Evolutionary conservation across 2,888 invertebrate genomes (phyloP).

Genomic region (Amiota mariae): DNA sequence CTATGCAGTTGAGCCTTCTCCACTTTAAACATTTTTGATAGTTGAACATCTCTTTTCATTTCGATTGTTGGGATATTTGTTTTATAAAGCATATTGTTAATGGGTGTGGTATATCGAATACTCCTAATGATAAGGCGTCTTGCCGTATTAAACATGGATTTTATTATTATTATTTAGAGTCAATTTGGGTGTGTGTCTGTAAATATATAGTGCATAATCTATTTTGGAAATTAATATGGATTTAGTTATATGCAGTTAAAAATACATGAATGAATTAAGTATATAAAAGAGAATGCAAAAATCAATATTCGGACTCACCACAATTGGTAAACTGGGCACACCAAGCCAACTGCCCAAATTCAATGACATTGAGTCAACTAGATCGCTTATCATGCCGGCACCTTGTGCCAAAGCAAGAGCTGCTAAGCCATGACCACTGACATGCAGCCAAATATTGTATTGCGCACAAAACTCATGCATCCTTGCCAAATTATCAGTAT

Average conservation of each 20-base stretch:
- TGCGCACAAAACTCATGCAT: slow-evolving; percentile 85
- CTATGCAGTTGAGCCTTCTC: too few species aligned
- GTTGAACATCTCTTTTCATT: too few species aligned
- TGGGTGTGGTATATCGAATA: too few species aligned
- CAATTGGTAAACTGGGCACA: slow-evolving; percentile 90
- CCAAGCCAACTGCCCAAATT: slow-evolving; percentile 93
- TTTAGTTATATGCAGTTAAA: background rate
- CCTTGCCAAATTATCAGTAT: slow-evolving; percentile 84
- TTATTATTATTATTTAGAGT: too few species aligned
- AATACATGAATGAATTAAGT: background rate
- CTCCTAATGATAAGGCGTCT: too few species aligned
- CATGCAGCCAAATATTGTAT: slow-evolving; percentile 90
- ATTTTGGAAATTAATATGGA: too few species aligned
- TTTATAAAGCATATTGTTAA: too few species aligned
- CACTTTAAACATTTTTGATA: too few species aligned
- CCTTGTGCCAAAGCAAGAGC: slow-evolving; percentile 80
- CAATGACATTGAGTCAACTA: slow-evolving; percentile 93
- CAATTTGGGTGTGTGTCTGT: too few species aligned
- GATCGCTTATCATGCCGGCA: slow-evolving; percentile 70
- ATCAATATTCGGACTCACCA: slow-evolving; percentile 81
- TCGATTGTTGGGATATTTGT: too few species aligned
- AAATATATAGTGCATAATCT: too few species aligned
- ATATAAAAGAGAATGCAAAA: background rate
- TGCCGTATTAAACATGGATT: too few species aligned
- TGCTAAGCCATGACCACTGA: slow-evolving; percentile 89